Evolutionary conservation across 2,113 vertebrate genomes (phyloP), one percentile per base, ranked within the genome.

Genomic region (Otocyon megalotis): DNA sequence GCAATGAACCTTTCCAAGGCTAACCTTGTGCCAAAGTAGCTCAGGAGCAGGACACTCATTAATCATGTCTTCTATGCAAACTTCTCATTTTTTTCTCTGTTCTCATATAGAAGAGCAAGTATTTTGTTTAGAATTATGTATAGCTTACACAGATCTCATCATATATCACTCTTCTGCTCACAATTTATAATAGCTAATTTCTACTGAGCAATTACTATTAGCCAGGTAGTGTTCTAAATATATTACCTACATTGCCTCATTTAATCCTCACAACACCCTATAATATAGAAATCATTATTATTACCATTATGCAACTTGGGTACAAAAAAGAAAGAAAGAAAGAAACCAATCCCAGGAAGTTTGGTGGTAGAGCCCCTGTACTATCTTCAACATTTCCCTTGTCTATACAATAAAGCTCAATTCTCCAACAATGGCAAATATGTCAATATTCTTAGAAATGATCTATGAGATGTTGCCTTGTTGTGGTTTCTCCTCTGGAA

Each of bases 171-270:
- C 11, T 16, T 88, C 37, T 74, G n/a, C 58, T 96, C 37, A 93
- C 37, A 84, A 69, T 76, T 71, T 82, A 71, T 32, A 81, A 88
- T 24, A 90, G 22, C 35, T 84, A 53, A 76, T 74, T 92, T 89
- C 72, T 71, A 48, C 11, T 56, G 56, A 82, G 24, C 48, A 93
- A 85, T 88, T 93, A 74, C 24, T 71, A 69, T 67, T 93, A 90
- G 60, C 63, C 79, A 95, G 71, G 30, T 3, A 93, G 48, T 92
- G 48, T 85, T 92, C 77, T 88, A 95, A 9, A 56, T 76, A 81
- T 76, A 89, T 85, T 74, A 83, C 2, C 7, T 82, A 16, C 32
- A 74, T 81, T 71, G 48, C 2, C 2, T 91, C 30, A 82, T 48
- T 96, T 91, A 84, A 62, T 53, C 26, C 32, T 85, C 24, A 69